Evolutionary conservation across 1,140 invertebrate species (phyloP).

Genomic region (Atta texana): DNA sequence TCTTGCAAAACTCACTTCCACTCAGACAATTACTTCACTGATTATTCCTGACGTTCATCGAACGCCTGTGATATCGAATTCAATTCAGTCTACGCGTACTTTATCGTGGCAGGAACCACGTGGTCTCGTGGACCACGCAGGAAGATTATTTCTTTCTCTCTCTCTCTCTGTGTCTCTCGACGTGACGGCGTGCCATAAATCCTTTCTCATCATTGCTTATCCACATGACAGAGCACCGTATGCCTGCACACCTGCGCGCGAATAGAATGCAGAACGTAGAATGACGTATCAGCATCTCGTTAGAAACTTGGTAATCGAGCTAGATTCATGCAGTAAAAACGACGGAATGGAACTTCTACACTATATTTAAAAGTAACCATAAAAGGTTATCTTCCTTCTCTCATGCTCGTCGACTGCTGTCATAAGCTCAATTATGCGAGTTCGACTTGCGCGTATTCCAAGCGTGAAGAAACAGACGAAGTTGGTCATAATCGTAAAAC

Average conservation of each 20-base stretch:
- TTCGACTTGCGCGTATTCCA: constrained; percentile 23
- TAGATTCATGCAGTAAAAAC: background rate
- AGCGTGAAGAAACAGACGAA: constrained; percentile 33
- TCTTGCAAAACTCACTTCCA: constrained; percentile 18
- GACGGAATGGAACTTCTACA: background rate
- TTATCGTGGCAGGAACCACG: background rate
- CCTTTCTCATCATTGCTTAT: constrained; percentile 19
- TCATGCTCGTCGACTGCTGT: background rate
- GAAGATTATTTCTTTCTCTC: constrained; percentile 15
- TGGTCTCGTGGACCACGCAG: background rate
- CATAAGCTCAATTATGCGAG: background rate
- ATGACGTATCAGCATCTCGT: constrained; percentile 28
- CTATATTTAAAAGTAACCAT: background rate
- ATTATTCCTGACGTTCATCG: constrained; percentile 5
- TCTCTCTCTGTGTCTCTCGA: background rate
- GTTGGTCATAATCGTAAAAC: constrained; percentile 54
- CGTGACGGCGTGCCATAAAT: constrained; percentile 37
- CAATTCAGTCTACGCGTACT: constrained; percentile 38
- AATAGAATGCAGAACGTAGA: constrained; percentile 1
- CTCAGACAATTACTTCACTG: background rate
- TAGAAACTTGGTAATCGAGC: constrained; percentile 41
- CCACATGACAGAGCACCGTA: constrained; percentile 32
- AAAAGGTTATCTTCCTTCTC: background rate
- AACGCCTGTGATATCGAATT: background rate
- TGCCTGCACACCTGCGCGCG: constrained; percentile 18